These are phyloP conservation scores for Onychorhynchus coronatus DNA, from an alignment of 2,113 vertebrate species.

Conservation along the genomic window DNA sequence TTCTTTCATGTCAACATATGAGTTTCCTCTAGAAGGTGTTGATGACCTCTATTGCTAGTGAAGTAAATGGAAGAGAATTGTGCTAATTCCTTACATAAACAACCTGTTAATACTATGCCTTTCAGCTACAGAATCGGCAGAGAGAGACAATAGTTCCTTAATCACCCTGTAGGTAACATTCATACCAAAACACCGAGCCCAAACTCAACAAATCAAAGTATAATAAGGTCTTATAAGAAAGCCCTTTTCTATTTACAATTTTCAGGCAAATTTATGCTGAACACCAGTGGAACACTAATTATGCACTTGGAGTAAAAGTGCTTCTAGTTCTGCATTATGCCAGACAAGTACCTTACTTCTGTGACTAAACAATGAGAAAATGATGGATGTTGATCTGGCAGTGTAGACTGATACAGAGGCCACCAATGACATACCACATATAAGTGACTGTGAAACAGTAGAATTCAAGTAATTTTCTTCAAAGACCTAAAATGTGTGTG, in stretches of 20 bases:
- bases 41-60: not conserved
- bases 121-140: not conserved
- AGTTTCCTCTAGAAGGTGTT: not conserved
- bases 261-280: not conserved
- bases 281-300: not conserved
- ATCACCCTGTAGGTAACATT: not conserved
- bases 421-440: not conserved
- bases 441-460: not conserved
- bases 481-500: accelerated
- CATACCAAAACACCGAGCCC: not conserved
- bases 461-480: not conserved
- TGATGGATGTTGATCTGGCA: not conserved
- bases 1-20: not conserved
- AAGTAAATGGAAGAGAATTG: not conserved
- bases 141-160: not conserved
- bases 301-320: not conserved
- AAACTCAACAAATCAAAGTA: not conserved
- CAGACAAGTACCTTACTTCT: not conserved
- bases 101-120: not conserved
- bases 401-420: not conserved
- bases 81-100: not conserved
- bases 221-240: not conserved
- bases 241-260: not conserved
- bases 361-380: not conserved
- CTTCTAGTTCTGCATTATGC: not conserved